Conservation (phyloP, 2,888 invertebrate species). For the Eustalomyia histrio region DNA sequence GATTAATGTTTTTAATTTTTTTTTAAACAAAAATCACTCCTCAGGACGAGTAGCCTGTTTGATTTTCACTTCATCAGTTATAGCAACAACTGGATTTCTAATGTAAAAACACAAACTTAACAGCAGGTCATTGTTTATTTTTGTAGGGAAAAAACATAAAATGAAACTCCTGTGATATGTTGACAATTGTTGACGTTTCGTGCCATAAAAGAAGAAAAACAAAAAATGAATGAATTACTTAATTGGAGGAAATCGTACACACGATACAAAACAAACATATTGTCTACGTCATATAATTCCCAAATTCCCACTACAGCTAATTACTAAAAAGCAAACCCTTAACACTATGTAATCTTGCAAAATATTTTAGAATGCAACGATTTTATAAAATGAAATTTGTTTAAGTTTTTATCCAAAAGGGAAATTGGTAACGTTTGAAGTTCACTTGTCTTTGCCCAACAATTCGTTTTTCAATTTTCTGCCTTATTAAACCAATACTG, state of each 20-base stretch:
- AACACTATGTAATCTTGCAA: neutral
- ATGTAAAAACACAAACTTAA: conserved; percentile 9
- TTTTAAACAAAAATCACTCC: conserved; percentile 44
- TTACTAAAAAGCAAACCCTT: conserved; percentile 14
- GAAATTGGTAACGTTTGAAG: conserved; percentile 12
- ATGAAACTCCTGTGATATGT: conserved; percentile 3
- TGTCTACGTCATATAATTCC: conserved; percentile 29
- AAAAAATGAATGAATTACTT: conserved; percentile 49
- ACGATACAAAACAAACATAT: conserved; percentile 28
- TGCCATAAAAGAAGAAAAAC: conserved; percentile 40
- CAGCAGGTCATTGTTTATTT: conserved; percentile 36
- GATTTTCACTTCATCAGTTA: conserved; percentile 48
- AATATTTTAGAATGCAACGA: neutral
- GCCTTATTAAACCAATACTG: conserved; percentile 75
- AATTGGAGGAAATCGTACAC: conserved; percentile 45
- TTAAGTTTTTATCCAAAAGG: neutral
- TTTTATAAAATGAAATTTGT: conserved; percentile 1
- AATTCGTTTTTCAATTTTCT: conserved; percentile 74
- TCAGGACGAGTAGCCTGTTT: conserved; percentile 38
- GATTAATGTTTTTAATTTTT: conserved; percentile 70
- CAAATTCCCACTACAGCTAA: conserved; percentile 56
- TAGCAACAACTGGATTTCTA: conserved; percentile 31
- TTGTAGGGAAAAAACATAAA: neutral
- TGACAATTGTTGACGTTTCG: conserved; percentile 55
- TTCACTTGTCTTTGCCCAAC: conserved; percentile 26